Evolutionary conservation across 1,140 invertebrate species (phyloP), one percentile per base, ranked within the genome.

Genomic region (Drosophila triauraria): DNA sequence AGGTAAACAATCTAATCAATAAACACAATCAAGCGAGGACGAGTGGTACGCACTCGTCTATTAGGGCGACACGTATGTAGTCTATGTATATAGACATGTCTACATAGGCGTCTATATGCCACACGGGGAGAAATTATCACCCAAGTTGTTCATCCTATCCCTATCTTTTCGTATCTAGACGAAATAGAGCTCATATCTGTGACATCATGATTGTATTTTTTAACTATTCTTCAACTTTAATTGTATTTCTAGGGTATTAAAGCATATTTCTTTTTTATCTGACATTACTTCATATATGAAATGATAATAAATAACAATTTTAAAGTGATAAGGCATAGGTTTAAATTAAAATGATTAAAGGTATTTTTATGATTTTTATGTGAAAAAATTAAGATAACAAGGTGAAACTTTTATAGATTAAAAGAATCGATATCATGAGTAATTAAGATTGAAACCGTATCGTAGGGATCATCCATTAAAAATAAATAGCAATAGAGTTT

Each of bases 1-100:
- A 88, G 81, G 84, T 88, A 90, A 88, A 88, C 85, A 88, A 88
- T 88, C 84, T 88, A 90, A 88, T 88, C 84, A 90, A 88, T 90
- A 88, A 84, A 90, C 85, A 90, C 75, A 90, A 90, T 81, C 86
- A 75, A 75, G 70, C 69, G 80, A 67, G 78, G 77, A 88, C 84
- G 84, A 88, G 69, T 70, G 60, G 67, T 72, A 75, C 69, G 61
- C 75, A 61, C 79, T 65, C 77, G 60, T 57, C 54, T 58, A 69
- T 50, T 59, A 63, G 40, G 27, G 63, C 47, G 35, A 46, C 27
- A 65, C 53, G 56, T 56, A 58, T 44, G 25, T n/a, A 38, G 27
- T 30, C 13, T 12, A 54, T 20, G 12, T 60, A 57, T 46, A 17
- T 44, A 46, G 30, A 61, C 32, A 60, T 42, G 62, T 48, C 13